phyloP scores from a whole-genome alignment of 1,140 invertebrate genomes.

The Mylabris phalerata region DNA sequence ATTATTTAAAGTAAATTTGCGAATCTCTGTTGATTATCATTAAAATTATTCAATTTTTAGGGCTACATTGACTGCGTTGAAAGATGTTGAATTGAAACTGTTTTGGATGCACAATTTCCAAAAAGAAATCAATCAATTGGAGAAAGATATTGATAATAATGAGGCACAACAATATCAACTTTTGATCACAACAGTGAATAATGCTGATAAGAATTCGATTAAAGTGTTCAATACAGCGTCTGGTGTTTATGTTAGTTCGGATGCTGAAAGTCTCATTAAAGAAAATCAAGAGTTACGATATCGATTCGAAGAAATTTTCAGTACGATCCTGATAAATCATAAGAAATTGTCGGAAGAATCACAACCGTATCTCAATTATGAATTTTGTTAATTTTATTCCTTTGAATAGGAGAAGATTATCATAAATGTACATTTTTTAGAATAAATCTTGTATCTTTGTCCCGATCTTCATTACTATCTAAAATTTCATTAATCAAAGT shows the following conservation, averaged over 20 bases:
- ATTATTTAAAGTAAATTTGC: conserved; percentile 19
- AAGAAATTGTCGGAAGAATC: conserved; percentile 4
- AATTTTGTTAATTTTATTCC: too few relatives aligned
- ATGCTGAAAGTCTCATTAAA: conserved; percentile 14
- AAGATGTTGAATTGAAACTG: conserved; percentile 11
- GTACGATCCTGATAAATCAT: not conserved
- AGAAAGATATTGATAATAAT: conserved; percentile 16
- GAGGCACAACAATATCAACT: conserved; percentile 10
- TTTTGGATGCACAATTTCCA: conserved; percentile 18
- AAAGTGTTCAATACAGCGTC: not conserved
- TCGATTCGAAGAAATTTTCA: conserved; percentile 13
- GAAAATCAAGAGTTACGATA: conserved; percentile 23
- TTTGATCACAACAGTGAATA: conserved; percentile 4
- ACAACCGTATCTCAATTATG: not conserved
- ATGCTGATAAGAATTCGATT: conserved; percentile 1
- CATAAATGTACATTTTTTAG: too few relatives aligned
- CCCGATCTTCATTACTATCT: too few relatives aligned
- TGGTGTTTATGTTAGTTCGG: conserved; percentile 3
- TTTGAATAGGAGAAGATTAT: too few relatives aligned
- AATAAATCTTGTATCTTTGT: too few relatives aligned
- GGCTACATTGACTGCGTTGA: conserved; percentile 11
- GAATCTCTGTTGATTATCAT: not conserved
- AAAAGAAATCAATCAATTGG: conserved; percentile 10
- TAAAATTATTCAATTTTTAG: conserved; percentile 6
- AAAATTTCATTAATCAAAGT: too few relatives aligned